Conservation (phyloP, 2,113 vertebrate species). For the Raphicerus campestris region DNA sequence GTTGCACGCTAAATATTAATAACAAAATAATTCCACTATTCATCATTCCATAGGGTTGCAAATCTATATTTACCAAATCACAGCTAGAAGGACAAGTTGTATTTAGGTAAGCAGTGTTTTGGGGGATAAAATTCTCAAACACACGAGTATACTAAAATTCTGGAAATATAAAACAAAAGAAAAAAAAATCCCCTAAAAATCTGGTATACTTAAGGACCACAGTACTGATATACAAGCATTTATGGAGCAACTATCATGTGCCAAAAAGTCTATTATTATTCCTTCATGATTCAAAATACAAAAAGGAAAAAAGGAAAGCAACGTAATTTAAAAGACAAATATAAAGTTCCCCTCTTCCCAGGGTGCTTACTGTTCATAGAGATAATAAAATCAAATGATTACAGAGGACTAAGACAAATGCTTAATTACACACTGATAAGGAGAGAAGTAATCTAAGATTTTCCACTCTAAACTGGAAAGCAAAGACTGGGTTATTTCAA, state of each 20-base stretch:
- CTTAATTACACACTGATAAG: not conserved
- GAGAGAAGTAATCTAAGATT: not conserved
- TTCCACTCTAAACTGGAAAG: not conserved
- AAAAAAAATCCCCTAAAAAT: not conserved
- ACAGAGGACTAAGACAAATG: not conserved
- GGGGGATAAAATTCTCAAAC: not conserved
- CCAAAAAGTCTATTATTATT: not conserved
- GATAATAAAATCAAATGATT: not conserved
- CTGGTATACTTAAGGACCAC: not conserved
- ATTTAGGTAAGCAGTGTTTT: not conserved
- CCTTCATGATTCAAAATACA: not conserved
- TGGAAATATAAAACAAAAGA: not conserved
- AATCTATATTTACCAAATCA: not conserved
- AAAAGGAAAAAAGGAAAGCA: not conserved
- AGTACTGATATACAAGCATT: not conserved
- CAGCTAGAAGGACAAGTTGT: not conserved
- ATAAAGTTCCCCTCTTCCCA: not conserved
- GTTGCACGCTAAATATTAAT: not conserved
- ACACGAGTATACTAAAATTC: not conserved
- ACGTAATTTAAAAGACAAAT: not conserved
- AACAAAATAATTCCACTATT: not conserved
- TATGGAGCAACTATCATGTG: not conserved
- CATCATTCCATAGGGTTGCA: not conserved
- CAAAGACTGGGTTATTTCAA: not conserved
- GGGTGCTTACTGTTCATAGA: not conserved